Base-by-base conservation (phyloP, 92 coral and sea anemone genomes). In the Actinostola sp. region DNA sequence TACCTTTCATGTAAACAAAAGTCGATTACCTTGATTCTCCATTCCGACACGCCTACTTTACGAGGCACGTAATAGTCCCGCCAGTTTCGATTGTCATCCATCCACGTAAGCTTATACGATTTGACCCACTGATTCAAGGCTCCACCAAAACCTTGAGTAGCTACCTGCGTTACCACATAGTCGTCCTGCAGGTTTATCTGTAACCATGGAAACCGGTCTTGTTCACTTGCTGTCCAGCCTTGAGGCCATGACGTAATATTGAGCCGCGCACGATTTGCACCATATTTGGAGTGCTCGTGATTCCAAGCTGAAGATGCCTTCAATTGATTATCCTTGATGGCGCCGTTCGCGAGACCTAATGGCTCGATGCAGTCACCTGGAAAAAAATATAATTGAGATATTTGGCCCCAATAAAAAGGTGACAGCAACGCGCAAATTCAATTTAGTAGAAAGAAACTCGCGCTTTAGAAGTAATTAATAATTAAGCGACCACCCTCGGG, bases 141-240 rank as follows among this genome's bases (percentile, higher is more conserved):
- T 9, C 89, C 89, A 65, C 92, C 92, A 58, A 66, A 88, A 14
- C 92, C 92, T 66, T 88, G 89, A 14, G 92, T 88, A n/a, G 92
- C 92, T 17, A 88, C 55, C 34, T 86, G 59, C 12, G 92, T 83
- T 20, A 88, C 59, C 27, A 88, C 68, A 41, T 55, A 66, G 15
- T 61, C 81, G 44, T 66, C 76, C 2, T 69, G 63, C 48, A 88
- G 65, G 30, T 78, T 64, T 14, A 86, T 80, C 52, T 86, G 81
- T 51, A 86, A 75, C 92, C 92, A 86, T 17, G 92, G 92, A 10
- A 60, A 63, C 29, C 21, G 49, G 62, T 88, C 92, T 23, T 71
- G 60, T 28, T 48, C 76, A 39, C 50, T 63, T 13, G 92, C 89
- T 14, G 89, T 88, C 92, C 92, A 88, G 4, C 92, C 92, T 44